Evolutionary conservation across 2,113 vertebrate species (phyloP).

Genomic region (Cariama cristata): DNA sequence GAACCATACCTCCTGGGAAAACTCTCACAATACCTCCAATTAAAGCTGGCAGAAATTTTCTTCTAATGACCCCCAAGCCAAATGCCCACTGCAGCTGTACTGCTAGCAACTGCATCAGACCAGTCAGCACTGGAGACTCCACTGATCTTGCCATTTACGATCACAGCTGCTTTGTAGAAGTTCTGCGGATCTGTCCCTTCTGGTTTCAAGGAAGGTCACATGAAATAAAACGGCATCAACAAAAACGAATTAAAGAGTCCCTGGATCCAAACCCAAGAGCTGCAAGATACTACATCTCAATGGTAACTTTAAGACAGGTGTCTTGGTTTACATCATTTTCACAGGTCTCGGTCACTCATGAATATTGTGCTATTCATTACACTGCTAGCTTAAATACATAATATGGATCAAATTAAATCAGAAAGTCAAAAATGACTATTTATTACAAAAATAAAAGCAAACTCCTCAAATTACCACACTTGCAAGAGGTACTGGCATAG

Average conservation of each 20-base stretch:
- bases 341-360: neutral
- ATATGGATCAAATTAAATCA: neutral
- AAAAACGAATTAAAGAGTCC: neutral
- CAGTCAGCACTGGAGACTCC: neutral
- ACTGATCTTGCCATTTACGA: neutral
- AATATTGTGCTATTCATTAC: neutral
- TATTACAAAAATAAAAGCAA: neutral
- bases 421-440: neutral
- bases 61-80: fast-evolving
- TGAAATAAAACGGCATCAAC: neutral
- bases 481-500: fast-evolving
- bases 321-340: neutral
- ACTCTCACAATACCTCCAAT: neutral
- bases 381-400: neutral
- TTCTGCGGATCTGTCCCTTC: neutral
- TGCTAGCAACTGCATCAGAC: neutral
- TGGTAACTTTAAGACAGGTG: fast-evolving
- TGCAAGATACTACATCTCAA: neutral
- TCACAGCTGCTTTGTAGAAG: neutral
- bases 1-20: neutral
- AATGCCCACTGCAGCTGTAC: neutral
- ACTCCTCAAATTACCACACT: neutral
- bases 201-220: neutral
- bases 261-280: neutral
- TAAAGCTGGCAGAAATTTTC: neutral